Evolutionary conservation across 2,888 invertebrate species (phyloP), one percentile per base, ranked within the genome.

Genomic region (Neoscelio sp.): DNA sequence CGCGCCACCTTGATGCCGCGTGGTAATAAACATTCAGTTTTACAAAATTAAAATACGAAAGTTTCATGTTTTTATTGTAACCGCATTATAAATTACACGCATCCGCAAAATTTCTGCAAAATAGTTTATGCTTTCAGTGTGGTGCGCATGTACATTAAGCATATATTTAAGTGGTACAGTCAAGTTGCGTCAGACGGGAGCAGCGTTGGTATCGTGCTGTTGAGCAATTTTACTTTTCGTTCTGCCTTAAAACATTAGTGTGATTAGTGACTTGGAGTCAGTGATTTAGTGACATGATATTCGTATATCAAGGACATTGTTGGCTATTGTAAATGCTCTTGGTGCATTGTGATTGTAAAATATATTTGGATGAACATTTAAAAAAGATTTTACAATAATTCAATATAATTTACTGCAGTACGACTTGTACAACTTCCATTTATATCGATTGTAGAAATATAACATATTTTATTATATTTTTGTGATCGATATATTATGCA

Each of bases 21-120:
- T n/a, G 8, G 46, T 67, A 75, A 68, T 75, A 75, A 75, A 75
- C 67, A 67, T 67, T 75, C 75, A 68, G 67, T 75, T 62, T 15
- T 15, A 17, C 52, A 15, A 38, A 75, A 75, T 67, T 67, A 75
- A 75, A 67, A 75, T 75, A 75, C 68, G 60, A 68, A 68, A 62
- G 35, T 68, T 68, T 68, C 68, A 54, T 68, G 54, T 44, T 68
- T 62, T 60, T 76, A 68, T 62, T 76, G 28, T 64, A 64, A 56
- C 40, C 13, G 30, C 44, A 56, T 64, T 56, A 64, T 56, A 73
- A 54, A 64, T 73, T 56, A 73, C 40, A 48, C 8, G 38, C 18
- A 38, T 26, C 54, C 54, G 38, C 48, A 35, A 56, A 54, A 64
- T 73, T 56, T 73, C 28, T 13, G 30, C 17, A 28, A 46, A 73